These are phyloP conservation scores for Trematomus loennbergii DNA, from an alignment of 2,113 vertebrate genomes.

Conservation along the genomic window DNA sequence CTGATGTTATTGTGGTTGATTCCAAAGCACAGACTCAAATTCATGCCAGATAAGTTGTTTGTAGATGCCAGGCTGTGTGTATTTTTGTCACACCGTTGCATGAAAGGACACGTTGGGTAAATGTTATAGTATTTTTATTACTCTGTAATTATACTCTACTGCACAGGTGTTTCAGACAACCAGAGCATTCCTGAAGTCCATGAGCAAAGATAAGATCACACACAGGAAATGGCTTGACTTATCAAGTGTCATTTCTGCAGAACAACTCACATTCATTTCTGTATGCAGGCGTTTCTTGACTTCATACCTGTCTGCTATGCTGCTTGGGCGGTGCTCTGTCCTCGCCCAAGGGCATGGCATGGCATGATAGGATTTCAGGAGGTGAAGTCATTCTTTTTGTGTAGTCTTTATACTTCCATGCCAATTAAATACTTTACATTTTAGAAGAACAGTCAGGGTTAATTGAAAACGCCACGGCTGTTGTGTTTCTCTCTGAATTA, in stretches of 20 bases:
- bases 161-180: background rate
- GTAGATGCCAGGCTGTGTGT: background rate
- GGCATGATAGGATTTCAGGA: slow-evolving; percentile 51
- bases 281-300: background rate
- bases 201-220: background rate
- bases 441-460: background rate
- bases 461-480: background rate
- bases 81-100: slow-evolving; percentile 18
- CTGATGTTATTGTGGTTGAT: background rate
- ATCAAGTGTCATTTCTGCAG: slow-evolving; percentile 5
- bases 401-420: background rate
- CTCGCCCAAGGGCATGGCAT: background rate
- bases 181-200: slow-evolving; percentile 34
- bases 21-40: background rate
- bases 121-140: slow-evolving; percentile 4
- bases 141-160: slow-evolving; percentile 26
- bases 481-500: background rate
- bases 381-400: background rate
- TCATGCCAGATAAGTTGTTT: background rate
- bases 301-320: slow-evolving; percentile 27
- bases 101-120: slow-evolving; percentile 30
- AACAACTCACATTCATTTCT: background rate
- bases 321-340: background rate
- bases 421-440: too few species aligned
- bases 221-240: background rate